Percentiles rank a stretch among this genome's conserved stretches.
These are phyloP conservation scores for Euphydryas editha DNA, from an alignment of 2,888 invertebrate genomes.

Conservation along the genomic window DNA sequence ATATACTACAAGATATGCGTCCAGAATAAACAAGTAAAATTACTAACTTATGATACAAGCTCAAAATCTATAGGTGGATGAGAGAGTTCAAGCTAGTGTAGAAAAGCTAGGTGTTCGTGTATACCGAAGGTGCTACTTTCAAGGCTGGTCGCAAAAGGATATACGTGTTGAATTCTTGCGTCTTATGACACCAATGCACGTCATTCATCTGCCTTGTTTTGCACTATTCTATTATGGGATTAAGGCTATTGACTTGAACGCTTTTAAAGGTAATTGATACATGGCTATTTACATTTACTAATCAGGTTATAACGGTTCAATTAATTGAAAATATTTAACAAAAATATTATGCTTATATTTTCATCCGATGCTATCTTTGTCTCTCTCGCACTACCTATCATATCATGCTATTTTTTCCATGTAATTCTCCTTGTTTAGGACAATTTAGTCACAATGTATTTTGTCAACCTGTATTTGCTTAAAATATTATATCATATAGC, in stretches of 20 bases:
- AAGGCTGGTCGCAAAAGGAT: slow-evolving; percentile 72
- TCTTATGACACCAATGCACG: slow-evolving; percentile 77
- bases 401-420: too few species aligned
- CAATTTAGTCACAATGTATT: too few species aligned
- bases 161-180: slow-evolving; percentile 62
- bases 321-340: neutral
- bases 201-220: slow-evolving; percentile 75
- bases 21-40: neutral
- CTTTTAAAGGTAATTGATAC: slow-evolving; percentile 70
- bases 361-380: too few species aligned
- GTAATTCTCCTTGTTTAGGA: too few species aligned
- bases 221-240: slow-evolving; percentile 84
- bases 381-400: neutral
- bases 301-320: neutral
- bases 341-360: too few species aligned
- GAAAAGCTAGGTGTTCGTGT: slow-evolving; percentile 69
- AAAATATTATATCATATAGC: too few species aligned
- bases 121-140: slow-evolving; percentile 74
- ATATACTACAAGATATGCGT: too few species aligned
- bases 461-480: too few species aligned
- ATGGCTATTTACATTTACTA: neutral
- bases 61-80: slow-evolving; percentile 67
- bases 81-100: slow-evolving; percentile 72
- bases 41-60: neutral
- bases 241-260: slow-evolving; percentile 76